Base-by-base conservation (phyloP, 2,797 vertebrate species). In the Lagodon rhomboides region DNA sequence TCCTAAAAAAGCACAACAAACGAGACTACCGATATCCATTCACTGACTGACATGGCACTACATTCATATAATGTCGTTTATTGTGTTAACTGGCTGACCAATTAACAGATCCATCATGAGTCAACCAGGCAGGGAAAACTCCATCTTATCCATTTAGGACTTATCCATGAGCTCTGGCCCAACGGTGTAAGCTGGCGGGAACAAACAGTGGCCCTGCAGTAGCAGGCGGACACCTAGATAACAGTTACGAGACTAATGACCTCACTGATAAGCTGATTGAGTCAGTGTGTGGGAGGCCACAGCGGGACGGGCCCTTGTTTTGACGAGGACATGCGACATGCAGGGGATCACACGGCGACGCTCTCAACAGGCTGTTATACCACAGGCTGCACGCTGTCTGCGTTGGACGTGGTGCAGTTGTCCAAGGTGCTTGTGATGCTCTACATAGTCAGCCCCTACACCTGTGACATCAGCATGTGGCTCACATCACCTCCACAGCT, bases 181-280 rank as follows among this genome's bases (percentile, higher is more conserved):
- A 20, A 23, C 12, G 20, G 44, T 46, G 80, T 85, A 75, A 89
- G 82, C 85, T 70, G 83, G 80, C 7, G n/a, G 77, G 82, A 83
- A 82, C 75, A 82, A 81, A 80, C 89, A 55, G 86, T 4, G 6
- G 75, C 77, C 34, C 0, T 16, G 75, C 79, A 69, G 84, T 77
- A 80, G 82, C 77, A 34, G 81, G 50, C 78, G 67, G 84, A 87
- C 82, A 78, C 85, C 83, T 71, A 81, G 91, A 93, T 88, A 92
- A 80, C 77, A 18, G 79, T 60, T 77, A 80, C 25, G 7, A 78
- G 87, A 74, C 87, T 73, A 88, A 84, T 93, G 91, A 93, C 91
- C 90, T 92, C 86, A 85, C 80, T 79, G 87, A 88, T 92, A 93
- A 94, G 92, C 69, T 89, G 89, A 89, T 88, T 86, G 88, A 86